These are phyloP conservation scores for Eira barbara DNA, from an alignment of 2,113 vertebrate species.

Conservation along the genomic window DNA sequence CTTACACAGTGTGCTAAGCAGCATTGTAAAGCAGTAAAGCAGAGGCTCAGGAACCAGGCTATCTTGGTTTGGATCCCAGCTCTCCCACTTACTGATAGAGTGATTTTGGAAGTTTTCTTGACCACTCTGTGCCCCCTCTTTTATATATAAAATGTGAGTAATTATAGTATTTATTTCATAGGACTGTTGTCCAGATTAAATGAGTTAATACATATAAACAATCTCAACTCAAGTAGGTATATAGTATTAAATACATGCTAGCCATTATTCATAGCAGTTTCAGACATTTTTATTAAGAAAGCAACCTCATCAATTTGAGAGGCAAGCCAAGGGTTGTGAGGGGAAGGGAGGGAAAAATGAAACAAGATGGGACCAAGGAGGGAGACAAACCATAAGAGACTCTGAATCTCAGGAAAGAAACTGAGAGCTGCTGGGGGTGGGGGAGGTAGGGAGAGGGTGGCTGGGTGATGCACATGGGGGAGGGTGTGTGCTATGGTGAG, in stretches of 20 bases:
- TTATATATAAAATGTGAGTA: background rate
- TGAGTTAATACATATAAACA: background rate
- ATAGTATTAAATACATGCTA: background rate
- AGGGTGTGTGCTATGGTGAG: too few species aligned
- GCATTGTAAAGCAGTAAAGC: background rate
- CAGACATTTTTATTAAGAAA: background rate
- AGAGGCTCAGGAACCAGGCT: background rate
- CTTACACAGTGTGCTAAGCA: background rate
- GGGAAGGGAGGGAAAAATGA: too few species aligned
- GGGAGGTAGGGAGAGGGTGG: too few species aligned
- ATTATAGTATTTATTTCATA: background rate
- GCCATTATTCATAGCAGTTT: background rate
- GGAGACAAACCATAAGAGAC: too few species aligned
- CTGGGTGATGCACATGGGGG: too few species aligned
- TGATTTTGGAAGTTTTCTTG: background rate
- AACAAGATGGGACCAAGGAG: too few species aligned
- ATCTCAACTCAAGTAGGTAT: background rate
- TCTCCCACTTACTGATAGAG: background rate
- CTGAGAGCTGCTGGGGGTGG: too few species aligned
- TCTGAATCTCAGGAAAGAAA: too few species aligned
- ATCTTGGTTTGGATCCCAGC: background rate
- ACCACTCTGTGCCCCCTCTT: background rate
- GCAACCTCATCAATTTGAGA: background rate
- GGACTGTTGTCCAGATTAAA: background rate
- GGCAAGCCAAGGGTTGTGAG: too few species aligned